Evolutionary conservation across 2,113 vertebrate genomes (phyloP).

Genomic region (Blennius ocellaris): DNA sequence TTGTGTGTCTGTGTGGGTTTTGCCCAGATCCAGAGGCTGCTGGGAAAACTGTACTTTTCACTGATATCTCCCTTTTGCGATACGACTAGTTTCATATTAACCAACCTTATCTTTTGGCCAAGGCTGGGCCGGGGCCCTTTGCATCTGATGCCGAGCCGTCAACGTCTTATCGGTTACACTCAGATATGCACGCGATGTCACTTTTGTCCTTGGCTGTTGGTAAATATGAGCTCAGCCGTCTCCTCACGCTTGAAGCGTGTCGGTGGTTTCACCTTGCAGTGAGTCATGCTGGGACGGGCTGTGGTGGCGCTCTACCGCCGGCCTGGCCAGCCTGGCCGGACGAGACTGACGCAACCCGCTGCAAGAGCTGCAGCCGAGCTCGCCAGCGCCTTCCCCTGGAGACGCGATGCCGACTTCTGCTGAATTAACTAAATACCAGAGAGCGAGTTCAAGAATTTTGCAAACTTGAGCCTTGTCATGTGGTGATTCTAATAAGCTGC

Average conservation of each 20-base stretch:
- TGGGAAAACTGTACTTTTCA: slow-evolving; percentile 9
- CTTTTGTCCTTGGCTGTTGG: slow-evolving; percentile 58
- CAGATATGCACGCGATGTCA: slow-evolving; percentile 46
- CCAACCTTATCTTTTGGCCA: slow-evolving; percentile 59
- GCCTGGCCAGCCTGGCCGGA: not conserved
- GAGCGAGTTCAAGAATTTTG: not conserved
- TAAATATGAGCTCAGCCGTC: slow-evolving; percentile 55
- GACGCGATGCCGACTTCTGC: slow-evolving; percentile 26
- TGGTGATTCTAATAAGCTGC: not conserved
- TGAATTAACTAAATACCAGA: slow-evolving; percentile 12
- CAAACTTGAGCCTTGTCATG: not conserved
- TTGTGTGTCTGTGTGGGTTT: accelerated
- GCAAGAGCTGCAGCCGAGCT: slow-evolving; percentile 60
- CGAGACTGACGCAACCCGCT: slow-evolving; percentile 75
- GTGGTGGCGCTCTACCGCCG: slow-evolving; percentile 19
- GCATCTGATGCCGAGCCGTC: slow-evolving; percentile 33
- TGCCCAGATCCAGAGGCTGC: not conserved
- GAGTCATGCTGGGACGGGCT: not conserved
- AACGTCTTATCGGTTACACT: slow-evolving; percentile 62
- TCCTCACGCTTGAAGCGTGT: slow-evolving; percentile 26
- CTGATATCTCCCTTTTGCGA: not conserved
- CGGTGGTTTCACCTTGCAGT: slow-evolving; percentile 28
- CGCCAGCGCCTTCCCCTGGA: not conserved
- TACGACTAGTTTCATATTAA: slow-evolving; percentile 63
- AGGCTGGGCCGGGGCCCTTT: slow-evolving; percentile 34